Percentiles rank a stretch among this genome's conserved stretches.
Evolutionary conservation across 2,888 invertebrate species (phyloP).

Genomic region (Catocala fraxini): DNA sequence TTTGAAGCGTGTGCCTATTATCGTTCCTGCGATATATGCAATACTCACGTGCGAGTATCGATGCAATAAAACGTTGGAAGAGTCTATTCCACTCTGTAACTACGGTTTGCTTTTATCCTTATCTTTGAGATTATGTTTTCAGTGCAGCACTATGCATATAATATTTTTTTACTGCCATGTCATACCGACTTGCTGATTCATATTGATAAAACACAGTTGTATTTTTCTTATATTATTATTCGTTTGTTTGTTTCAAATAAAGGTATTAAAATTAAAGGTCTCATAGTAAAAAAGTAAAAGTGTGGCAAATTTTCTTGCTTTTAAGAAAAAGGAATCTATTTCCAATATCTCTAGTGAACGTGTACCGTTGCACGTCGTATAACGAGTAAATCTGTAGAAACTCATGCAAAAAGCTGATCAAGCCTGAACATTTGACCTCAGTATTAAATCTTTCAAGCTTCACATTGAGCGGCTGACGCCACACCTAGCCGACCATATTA

Average conservation of each 20-base stretch:
- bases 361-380: too few relatives aligned
- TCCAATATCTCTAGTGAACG: background rate
- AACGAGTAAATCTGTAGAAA: conserved; percentile 3
- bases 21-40: conserved; percentile 52
- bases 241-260: too few relatives aligned
- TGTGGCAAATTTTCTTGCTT: too few relatives aligned
- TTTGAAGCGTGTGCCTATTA: conserved; percentile 56
- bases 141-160: conserved; percentile 28
- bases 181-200: background rate
- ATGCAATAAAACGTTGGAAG: conserved; percentile 68
- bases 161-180: conserved; percentile 19
- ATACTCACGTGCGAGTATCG: conserved; percentile 62
- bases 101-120: conserved; percentile 80
- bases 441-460: conserved; percentile 44
- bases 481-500: conserved; percentile 62
- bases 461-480: conserved; percentile 39
- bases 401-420: conserved; percentile 37
- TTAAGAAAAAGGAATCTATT: background rate
- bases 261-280: too few relatives aligned
- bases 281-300: background rate
- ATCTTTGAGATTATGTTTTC: conserved; percentile 56
- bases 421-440: conserved; percentile 23
- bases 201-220: background rate
- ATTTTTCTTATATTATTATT: too few relatives aligned
- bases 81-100: conserved; percentile 70